A percentile compares a stretch with the other conserved stretches of the same genome.
Conservation (phyloP, 2,888 invertebrate species). For the Lithophane ornitopus region DNA sequence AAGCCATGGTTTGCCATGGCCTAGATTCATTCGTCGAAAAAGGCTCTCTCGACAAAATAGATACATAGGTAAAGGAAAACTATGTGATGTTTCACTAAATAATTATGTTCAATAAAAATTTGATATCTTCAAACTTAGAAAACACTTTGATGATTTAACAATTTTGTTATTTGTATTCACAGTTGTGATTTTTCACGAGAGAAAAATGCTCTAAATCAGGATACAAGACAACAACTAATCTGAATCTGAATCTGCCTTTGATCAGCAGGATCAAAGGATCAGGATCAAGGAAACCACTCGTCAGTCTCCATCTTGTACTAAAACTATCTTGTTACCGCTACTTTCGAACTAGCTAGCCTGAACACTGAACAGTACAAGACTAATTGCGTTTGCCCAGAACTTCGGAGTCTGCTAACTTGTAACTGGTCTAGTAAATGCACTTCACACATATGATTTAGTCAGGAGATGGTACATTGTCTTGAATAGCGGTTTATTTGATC, state of each 20-base stretch:
- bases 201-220: background rate
- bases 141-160: background rate
- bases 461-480: background rate
- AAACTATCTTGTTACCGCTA: slow-evolving; percentile 24
- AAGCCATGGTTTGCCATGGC: background rate
- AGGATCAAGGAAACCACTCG: too few relatives aligned
- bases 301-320: background rate
- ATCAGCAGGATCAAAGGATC: too few relatives aligned
- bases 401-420: slow-evolving; percentile 19
- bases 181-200: too few relatives aligned
- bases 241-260: too few relatives aligned
- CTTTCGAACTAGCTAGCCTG: slow-evolving; percentile 7
- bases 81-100: background rate
- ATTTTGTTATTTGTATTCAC: background rate
- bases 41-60: background rate
- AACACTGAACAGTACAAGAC: slow-evolving; percentile 18
- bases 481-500: background rate
- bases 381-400: slow-evolving; percentile 40
- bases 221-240: too few relatives aligned
- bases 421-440: slow-evolving; percentile 11
- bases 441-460: too few relatives aligned
- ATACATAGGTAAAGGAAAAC: background rate
- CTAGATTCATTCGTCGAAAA: background rate
- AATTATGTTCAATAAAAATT: too few relatives aligned
- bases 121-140: background rate